These are phyloP conservation scores for Bibio marci DNA, from an alignment of 2,888 invertebrate genomes.

Conservation along the genomic window DNA sequence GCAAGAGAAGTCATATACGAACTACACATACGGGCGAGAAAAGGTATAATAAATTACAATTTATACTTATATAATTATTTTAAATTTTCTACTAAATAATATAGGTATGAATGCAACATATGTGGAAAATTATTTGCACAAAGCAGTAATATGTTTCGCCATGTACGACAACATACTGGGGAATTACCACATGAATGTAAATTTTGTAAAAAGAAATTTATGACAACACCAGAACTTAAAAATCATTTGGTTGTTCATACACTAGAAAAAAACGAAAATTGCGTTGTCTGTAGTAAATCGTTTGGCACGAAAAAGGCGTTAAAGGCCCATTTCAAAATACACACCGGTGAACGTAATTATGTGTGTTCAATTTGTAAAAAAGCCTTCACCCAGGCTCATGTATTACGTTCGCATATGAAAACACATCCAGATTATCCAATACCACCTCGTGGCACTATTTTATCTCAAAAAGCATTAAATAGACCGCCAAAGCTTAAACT, in stretches of 20 bases:
- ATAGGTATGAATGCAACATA: constrained; percentile 5
- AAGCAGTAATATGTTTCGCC: constrained; percentile 5
- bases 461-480: constrained; percentile 5
- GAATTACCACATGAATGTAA: constrained; percentile 6
- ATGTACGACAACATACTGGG: constrained; percentile 7
- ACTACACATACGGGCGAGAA: constrained; percentile 7
- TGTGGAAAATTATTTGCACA: constrained; percentile 6
- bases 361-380: constrained; percentile 6
- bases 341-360: constrained; percentile 8
- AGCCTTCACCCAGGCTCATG: constrained; percentile 7
- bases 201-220: constrained; percentile 7
- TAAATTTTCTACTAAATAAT: not conserved
- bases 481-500: not conserved
- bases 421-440: constrained; percentile 6
- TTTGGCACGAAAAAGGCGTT: constrained; percentile 7
- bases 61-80: not conserved
- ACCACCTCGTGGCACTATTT: constrained; percentile 6
- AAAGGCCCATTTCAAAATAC: constrained; percentile 6
- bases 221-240: constrained; percentile 4
- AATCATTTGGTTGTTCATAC: constrained; percentile 8
- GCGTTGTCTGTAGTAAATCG: constrained; percentile 6
- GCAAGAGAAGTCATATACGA: constrained; percentile 6
- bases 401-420: constrained; percentile 7
- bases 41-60: not conserved
- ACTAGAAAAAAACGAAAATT: constrained; percentile 7